phyloP scores from a whole-genome alignment of 2,888 invertebrate genomes.

The Oligia strigilis region DNA sequence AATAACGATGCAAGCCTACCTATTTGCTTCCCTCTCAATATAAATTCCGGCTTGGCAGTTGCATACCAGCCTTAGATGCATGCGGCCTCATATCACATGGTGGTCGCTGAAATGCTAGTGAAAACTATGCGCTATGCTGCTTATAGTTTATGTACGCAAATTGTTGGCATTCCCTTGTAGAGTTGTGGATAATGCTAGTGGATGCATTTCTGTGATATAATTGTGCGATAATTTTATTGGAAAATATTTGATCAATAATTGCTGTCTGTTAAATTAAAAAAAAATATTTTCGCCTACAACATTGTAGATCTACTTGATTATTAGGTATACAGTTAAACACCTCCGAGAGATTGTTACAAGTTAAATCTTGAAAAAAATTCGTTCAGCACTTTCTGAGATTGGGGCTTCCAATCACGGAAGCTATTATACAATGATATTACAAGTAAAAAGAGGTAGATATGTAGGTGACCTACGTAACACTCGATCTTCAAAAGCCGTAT shows the following conservation, averaged over 20 bases:
- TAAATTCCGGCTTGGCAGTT: constrained; percentile 73
- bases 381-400: not conserved
- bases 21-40: constrained; percentile 71
- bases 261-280: not conserved
- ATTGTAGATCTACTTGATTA: not conserved
- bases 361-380: not conserved
- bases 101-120: constrained; percentile 55
- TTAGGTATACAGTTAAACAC: not conserved
- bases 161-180: constrained; percentile 33
- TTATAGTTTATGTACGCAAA: constrained; percentile 48
- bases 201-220: constrained; percentile 19
- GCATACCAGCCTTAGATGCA: constrained; percentile 69
- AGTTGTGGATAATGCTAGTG: not conserved
- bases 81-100: constrained; percentile 67
- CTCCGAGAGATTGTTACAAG: no score
- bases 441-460: not conserved
- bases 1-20: constrained; percentile 54
- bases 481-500: not conserved
- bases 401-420: not conserved
- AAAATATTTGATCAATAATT: not conserved
- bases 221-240: not conserved
- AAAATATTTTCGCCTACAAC: not conserved
- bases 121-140: constrained; percentile 55
- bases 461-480: not conserved
- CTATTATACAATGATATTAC: not conserved